Percentiles rank a stretch among this genome's conserved stretches.
These are phyloP conservation scores for Piliocolobus tephrosceles DNA, from an alignment of 2,113 vertebrate species.

Conservation along the genomic window DNA sequence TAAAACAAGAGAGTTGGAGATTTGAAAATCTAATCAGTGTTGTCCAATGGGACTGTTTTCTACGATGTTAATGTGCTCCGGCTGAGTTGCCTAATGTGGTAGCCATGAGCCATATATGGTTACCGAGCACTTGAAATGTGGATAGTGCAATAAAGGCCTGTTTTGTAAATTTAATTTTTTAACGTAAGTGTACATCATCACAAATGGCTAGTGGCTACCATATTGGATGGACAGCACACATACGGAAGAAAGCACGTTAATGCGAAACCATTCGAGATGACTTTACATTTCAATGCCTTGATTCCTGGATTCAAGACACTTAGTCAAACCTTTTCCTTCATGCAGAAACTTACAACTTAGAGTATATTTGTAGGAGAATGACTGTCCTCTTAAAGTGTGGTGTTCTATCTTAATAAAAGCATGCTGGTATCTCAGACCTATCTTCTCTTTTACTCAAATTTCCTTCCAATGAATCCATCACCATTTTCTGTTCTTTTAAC, in stretches of 20 bases:
- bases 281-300: background rate
- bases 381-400: background rate
- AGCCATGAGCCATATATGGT: background rate
- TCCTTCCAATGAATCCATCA: background rate
- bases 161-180: background rate
- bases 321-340: background rate
- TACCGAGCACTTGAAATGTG: background rate
- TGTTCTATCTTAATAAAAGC: background rate
- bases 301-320: background rate
- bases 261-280: no score
- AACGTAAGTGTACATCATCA: background rate
- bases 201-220: background rate
- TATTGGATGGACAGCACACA: background rate
- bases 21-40: background rate
- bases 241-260: background rate
- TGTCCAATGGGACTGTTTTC: accelerated
- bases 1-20: constrained; percentile 59
- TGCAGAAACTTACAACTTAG: background rate
- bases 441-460: background rate
- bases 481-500: background rate
- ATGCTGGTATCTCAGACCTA: background rate
- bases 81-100: background rate
- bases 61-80: accelerated
- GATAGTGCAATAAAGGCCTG: background rate
- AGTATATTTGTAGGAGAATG: background rate